These are phyloP conservation scores for Homarus gammarus DNA, from an alignment of 2,888 invertebrate genomes.

Conservation along the genomic window DNA sequence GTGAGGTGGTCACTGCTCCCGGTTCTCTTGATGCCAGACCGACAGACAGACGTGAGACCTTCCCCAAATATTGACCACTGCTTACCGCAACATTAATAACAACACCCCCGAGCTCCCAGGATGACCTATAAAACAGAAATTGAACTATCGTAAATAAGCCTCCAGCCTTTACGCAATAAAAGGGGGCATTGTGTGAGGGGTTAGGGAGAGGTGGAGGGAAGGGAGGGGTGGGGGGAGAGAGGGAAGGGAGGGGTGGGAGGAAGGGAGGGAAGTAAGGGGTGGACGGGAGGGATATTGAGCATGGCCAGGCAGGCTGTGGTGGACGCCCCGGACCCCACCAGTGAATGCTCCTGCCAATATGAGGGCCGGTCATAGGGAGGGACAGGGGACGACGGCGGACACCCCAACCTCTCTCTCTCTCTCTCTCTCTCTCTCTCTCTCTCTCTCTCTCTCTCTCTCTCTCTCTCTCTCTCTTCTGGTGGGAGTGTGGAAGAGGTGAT, in stretches of 20 bases:
- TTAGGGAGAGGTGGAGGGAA: background rate
- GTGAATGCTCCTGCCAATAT: conserved; percentile 44
- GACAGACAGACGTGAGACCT: background rate
- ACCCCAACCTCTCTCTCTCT: conserved; percentile 2
- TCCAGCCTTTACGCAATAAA: conserved; percentile 15
- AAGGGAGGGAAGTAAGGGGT: background rate
- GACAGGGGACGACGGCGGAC: background rate
- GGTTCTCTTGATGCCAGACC: background rate
- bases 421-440: background rate
- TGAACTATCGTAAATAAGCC: conserved; percentile 26
- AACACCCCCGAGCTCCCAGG: background rate
- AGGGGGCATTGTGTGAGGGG: conserved; percentile 38
- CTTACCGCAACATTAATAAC: conserved; percentile 5
- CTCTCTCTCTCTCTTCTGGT: background rate
- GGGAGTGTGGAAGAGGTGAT: background rate
- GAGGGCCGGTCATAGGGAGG: conserved; percentile 29
- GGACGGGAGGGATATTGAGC: conserved; percentile 16
- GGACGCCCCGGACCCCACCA: conserved; percentile 29
- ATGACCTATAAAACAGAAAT: conserved; percentile 25
- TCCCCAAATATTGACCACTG: conserved; percentile 11
- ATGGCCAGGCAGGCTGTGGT: conserved; percentile 24
- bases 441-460: conserved; percentile 15
- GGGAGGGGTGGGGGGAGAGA: background rate
- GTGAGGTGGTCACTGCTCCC: too few relatives aligned
- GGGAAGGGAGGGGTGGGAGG: background rate